Evolutionary conservation across 1,140 invertebrate species (phyloP), one percentile per base, ranked within the genome.

Genomic region (Campoletis sonorensis): DNA sequence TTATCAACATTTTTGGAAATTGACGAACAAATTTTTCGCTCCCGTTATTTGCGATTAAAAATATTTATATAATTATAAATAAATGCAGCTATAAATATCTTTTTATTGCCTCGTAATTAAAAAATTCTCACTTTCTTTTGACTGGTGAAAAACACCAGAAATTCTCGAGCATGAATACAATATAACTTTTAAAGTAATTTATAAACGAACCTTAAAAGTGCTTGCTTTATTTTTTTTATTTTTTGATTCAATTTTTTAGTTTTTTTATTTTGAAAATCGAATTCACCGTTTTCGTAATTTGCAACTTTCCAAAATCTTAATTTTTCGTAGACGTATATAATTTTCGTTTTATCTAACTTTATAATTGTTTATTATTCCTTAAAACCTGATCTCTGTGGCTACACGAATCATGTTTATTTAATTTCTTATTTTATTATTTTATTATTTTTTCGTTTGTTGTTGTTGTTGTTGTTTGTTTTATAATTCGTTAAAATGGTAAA

Each of bases 351-450:
- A 27, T 67, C 61, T 67, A 67, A 67, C 23, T 67, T 67, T 67
- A 67, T 27, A 67, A 67, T 67, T 23, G 21, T 67, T 67, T 67
- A 67, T 67, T 30, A 67, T 67, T 67, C 61, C 61, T 67, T 67
- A 67, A 67, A 13, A 67, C 21, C 61, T 67, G 61, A 67, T 10
- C 18, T 67, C 61, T 67, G 21, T 16, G 8, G 21, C 61, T 67
- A 67, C n/a, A 30, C 26, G 61, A 40, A 37, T 61, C 30, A 33
- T 30, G 18, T 78, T 78, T 27, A 54, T 78, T 61, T 26, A 54
- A 13, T 26, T 76, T 54, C 1, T 51, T 76, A 61, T 37, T 78
- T 30, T 16, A 23, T 67, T 67, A 23, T 23, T 67, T 27, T 27
- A 30, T 67, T 11, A 11, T 10, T 13, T 45, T 45, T 0, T 13